These are phyloP conservation scores for Netta rufina DNA, from an alignment of 2,797 vertebrate genomes.

Conservation along the genomic window DNA sequence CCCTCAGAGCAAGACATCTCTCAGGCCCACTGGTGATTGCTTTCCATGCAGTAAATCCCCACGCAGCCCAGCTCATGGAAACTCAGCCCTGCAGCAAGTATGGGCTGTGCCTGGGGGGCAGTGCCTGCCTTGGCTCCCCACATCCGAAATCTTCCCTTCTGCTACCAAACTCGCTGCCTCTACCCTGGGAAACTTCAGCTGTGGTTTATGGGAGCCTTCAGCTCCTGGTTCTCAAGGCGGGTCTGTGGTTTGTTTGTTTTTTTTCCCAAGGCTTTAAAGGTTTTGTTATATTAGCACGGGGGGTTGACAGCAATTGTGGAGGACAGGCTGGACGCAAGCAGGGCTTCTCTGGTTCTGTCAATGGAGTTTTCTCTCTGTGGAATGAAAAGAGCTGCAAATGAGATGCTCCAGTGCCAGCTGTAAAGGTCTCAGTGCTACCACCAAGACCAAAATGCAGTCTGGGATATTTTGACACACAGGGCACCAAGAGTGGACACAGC, in stretches of 20 bases:
- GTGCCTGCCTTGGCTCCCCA: background rate
- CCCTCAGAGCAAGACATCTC: too few relatives aligned
- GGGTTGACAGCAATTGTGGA: background rate
- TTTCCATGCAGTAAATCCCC: background rate
- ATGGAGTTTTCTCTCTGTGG: background rate
- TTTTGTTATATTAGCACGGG: background rate
- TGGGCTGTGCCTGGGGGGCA: background rate
- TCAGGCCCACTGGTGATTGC: too few relatives aligned
- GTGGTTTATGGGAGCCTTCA: background rate
- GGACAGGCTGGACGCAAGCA: rapidly evolving
- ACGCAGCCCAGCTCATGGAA: constrained; percentile 6
- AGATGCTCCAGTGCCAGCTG: background rate
- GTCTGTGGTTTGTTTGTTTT: background rate
- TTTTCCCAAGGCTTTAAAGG: background rate
- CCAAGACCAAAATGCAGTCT: background rate
- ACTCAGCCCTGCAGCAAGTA: constrained; percentile 57
- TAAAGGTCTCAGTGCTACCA: background rate
- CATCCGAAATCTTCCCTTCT: background rate
- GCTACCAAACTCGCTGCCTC: constrained; percentile 2
- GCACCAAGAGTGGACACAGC: rapidly evolving
- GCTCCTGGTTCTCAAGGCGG: background rate
- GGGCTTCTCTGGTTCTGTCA: background rate
- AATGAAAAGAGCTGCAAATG: background rate
- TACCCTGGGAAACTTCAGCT: constrained; percentile 7
- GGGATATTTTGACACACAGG: background rate